phyloP scores from a whole-genome alignment of 37 sponge, comb jelly and placozoan species.

The Mnemiopsis leidyi region DNA sequence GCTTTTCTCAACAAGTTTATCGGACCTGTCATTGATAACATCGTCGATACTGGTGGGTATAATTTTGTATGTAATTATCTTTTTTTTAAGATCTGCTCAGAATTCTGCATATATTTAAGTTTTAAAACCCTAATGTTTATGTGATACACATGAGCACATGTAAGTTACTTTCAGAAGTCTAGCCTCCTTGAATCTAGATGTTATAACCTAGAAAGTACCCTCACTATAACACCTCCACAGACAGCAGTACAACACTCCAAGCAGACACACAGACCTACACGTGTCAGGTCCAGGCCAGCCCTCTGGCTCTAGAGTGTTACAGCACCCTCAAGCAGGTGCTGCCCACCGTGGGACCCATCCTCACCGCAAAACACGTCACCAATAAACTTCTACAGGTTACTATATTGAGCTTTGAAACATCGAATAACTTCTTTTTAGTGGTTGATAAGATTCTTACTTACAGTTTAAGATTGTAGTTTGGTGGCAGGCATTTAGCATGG shows the following conservation, averaged over 20 bases:
- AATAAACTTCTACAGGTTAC: conserved; percentile 36
- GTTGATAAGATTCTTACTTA: no score
- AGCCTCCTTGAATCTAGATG: neutral
- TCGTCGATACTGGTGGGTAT: conserved; percentile 39
- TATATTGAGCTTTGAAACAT: no score
- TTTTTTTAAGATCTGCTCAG: no score
- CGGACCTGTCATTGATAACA: conserved; percentile 1
- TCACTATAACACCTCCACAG: neutral
- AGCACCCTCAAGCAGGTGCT: conserved; percentile 9
- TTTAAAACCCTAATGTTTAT: no score
- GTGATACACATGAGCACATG: no score
- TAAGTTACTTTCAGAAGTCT: no score
- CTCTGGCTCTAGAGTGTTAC: conserved; percentile 53
- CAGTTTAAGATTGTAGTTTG: no score
- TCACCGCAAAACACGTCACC: conserved; percentile 57
- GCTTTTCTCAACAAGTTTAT: conserved; percentile 37
- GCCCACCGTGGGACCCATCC: conserved; percentile 36
- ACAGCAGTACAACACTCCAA: neutral
- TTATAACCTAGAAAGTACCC: neutral
- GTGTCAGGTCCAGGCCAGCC: neutral
- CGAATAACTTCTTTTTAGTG: no score
- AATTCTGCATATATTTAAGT: no score
- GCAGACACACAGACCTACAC: neutral
- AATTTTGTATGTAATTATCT: no score
- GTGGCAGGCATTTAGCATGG: no score